Percentiles rank a stretch among this genome's conserved stretches.
Conservation (phyloP, 2,888 invertebrate species). For the Synanthedon tipuliformis region DNA sequence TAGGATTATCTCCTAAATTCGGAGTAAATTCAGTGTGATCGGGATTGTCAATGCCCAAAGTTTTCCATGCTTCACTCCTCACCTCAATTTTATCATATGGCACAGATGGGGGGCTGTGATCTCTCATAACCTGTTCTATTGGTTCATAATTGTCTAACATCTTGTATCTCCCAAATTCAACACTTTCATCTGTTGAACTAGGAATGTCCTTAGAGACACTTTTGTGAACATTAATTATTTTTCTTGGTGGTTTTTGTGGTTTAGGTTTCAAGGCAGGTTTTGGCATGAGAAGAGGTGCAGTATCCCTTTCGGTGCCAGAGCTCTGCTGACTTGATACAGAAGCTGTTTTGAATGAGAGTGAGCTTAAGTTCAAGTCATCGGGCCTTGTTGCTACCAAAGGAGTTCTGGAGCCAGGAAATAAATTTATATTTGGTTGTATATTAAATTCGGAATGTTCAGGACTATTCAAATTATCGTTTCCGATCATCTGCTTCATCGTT, state of each 20-base stretch:
- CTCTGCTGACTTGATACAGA: conserved; percentile 55
- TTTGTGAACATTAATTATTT: conserved; percentile 60
- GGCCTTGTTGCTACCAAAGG: conserved; percentile 76
- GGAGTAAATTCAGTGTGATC: conserved; percentile 76
- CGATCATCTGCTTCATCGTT: conserved; percentile 85
- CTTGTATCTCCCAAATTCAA: conserved; percentile 64
- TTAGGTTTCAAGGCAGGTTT: conserved; percentile 73
- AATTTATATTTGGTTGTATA: conserved; percentile 79
- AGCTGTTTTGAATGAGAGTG: conserved; percentile 55
- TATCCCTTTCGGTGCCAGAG: conserved; percentile 45
- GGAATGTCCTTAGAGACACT: conserved; percentile 39
- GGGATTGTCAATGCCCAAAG: conserved; percentile 79
- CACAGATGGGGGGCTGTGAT: conserved; percentile 47
- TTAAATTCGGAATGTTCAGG: conserved; percentile 79
- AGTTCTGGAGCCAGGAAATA: conserved; percentile 85
- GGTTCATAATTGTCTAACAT: conserved; percentile 66
- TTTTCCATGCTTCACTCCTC: conserved; percentile 84
- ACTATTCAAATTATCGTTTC: conserved; percentile 74
- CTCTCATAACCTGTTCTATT: conserved; percentile 59
- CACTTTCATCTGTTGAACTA: conserved; percentile 53
- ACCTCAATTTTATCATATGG: conserved; percentile 83
- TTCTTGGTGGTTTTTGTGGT: conserved; percentile 73
- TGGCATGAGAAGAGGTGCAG: conserved; percentile 56
- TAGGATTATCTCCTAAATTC: conserved; percentile 55
- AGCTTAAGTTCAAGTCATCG: conserved; percentile 58